A percentile compares a stretch with the other conserved stretches of the same genome.
Evolutionary conservation across 2,113 vertebrate species (phyloP).

Genomic region (Hippocampus abdominalis): DNA sequence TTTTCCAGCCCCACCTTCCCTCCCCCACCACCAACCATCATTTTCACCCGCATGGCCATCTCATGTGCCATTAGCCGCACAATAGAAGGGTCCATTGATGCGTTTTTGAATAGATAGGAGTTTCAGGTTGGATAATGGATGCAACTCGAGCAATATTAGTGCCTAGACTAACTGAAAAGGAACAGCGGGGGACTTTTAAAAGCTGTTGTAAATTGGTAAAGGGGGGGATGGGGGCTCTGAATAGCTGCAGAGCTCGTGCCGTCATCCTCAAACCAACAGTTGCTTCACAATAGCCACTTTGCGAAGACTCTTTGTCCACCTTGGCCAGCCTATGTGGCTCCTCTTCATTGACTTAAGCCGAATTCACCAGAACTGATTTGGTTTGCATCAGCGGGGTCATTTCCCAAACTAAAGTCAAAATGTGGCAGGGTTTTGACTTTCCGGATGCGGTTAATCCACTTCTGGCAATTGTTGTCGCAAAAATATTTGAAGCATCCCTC

Average conservation of each 20-base stretch:
- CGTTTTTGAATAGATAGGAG: constrained; percentile 34
- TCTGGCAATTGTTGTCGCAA: too few species aligned
- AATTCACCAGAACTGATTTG: constrained; percentile 65
- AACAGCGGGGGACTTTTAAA: constrained; percentile 7
- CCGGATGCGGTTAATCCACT: too few species aligned
- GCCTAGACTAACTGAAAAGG: constrained; percentile 26
- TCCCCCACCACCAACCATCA: constrained; percentile 6
- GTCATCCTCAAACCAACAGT: too few species aligned
- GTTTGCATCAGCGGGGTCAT: constrained; percentile 69
- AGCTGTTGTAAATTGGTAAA: constrained; percentile 17
- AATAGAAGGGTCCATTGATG: constrained; percentile 24
- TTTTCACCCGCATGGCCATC: constrained; percentile 31
- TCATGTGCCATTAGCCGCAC: constrained; percentile 29
- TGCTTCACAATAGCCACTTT: too few species aligned
- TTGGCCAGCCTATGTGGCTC: constrained; percentile 29
- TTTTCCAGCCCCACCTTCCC: not conserved
- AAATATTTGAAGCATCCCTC: too few species aligned
- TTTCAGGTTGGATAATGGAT: constrained; percentile 26
- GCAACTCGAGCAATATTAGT: constrained; percentile 8
- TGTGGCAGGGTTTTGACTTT: too few species aligned
- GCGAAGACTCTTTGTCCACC: not conserved
- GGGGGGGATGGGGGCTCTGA: not conserved
- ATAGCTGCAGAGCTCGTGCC: too few species aligned
- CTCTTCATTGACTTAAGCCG: constrained; percentile 59
- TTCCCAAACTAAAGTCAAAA: constrained; percentile 45